Base-by-base conservation (phyloP, 2,797 vertebrate species). In the Oreochromis mossambicus region DNA sequence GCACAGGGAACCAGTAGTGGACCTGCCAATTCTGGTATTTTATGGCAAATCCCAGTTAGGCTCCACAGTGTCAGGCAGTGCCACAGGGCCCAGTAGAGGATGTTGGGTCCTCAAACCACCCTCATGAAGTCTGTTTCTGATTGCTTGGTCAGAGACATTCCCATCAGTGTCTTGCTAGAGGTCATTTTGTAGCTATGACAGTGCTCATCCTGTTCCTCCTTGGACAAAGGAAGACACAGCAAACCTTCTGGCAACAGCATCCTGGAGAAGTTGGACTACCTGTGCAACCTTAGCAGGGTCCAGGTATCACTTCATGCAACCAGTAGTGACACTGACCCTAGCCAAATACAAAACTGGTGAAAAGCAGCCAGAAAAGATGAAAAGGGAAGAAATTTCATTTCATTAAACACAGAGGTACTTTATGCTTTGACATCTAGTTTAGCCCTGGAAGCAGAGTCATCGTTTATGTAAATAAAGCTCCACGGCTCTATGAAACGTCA, bases 341-440 rank as follows among this genome's bases (percentile, higher is more conserved):
- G 10, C 4, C 19, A n/a, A 63, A 63, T 63, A 19, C 10, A 63
- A 63, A 63, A 63, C 58, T 63, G 36, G 19, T 5, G 11, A 8
- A 63, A 63, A 63, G 17, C 6, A 63, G 1, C 58, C 58, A 36
- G 10, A 3, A 63, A 58, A 1, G 56, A 3, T 58, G 56, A 34
- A 61, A 63, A 63, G 3, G 6, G 11, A 38, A n/a, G 58, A 21
- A 63, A 63, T 38, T n/a, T 38, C 21, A 38, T 38, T 63, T 63
- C 34, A 63, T 63, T 38, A 63, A 63, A 63, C 26, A 77, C n/a
- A 77, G 14, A 17, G 76, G 6, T 6, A 24, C 13, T 77, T 26
- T 21, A 54, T 78, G 15, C 38, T 61, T 76, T 86, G 55, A 88
- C 88, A 80, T 92, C 80, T 56, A 32, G 19, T 48, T 66, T 12